These are phyloP conservation scores for Spialia ferax DNA, from an alignment of 2,888 invertebrate species.

Conservation along the genomic window DNA sequence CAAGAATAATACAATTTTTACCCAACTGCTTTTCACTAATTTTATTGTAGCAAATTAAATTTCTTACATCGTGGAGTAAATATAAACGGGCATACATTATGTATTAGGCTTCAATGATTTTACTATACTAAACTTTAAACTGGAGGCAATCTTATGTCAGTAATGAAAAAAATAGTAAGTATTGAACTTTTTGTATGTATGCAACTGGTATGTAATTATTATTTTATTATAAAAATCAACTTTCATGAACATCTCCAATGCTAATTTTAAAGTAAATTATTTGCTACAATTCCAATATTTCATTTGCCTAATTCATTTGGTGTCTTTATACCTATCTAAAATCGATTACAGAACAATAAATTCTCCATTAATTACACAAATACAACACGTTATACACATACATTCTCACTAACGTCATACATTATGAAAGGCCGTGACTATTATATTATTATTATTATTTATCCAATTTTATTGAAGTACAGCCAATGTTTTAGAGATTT, in stretches of 20 bases:
- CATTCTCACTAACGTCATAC: constrained; percentile 27
- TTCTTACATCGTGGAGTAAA: not conserved
- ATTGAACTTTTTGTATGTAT: no score
- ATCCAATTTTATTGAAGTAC: constrained; percentile 6
- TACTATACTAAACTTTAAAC: no score
- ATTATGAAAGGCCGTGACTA: constrained; percentile 47
- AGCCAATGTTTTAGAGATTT: not conserved
- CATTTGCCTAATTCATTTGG: constrained; percentile 47
- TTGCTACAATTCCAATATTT: constrained; percentile 31
- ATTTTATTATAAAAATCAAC: no score
- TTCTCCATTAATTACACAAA: constrained; percentile 39
- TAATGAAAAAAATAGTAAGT: no score
- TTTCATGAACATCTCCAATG: not conserved
- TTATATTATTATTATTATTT: constrained; percentile 33
- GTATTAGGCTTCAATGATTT: not conserved
- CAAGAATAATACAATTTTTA: constrained; percentile 32
- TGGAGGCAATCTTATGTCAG: no score
- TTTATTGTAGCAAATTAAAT: constrained; percentile 15
- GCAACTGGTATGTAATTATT: no score
- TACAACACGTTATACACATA: constrained; percentile 26
- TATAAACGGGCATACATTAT: not conserved
- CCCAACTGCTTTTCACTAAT: no score
- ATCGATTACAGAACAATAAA: constrained; percentile 37
- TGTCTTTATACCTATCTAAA: constrained; percentile 60
- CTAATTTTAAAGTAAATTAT: constrained; percentile 2